Evolutionary conservation across 2,888 invertebrate genomes (phyloP), one percentile per base, ranked within the genome.

Genomic region (Uloborus plumipes): DNA sequence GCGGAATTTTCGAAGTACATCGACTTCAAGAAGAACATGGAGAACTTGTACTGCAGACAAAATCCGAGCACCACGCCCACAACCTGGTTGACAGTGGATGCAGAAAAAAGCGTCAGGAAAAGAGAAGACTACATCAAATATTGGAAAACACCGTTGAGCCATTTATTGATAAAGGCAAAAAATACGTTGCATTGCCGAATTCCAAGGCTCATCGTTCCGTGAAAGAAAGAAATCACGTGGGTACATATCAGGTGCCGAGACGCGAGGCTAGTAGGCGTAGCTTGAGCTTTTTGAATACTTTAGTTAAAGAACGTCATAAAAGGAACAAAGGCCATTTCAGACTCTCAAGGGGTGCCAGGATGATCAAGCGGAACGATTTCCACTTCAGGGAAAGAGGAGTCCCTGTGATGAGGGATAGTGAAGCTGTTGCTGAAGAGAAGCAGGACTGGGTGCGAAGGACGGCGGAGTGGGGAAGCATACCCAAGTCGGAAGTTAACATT

Each of bases 1-100:
- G 90, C 90, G 20, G 90, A 92, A n/a, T 93, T 94, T 88, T 92
- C 92, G 18, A 89, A 89, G 59, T 90, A 91, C 84, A 87, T 89
- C 86, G 89, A 89, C 89, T 79, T 82, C 20, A 69, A 75, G 15
- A 82, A 84, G 66, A 74, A 82, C n/a, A 70, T 84, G 31, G 78
- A 84, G 20, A 78, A 79, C 14, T 66, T 62, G 61, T 84, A 75
- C 53, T 84, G 84, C 50, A 74, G 61, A 26, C 75, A 75, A 26
- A 82, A 67, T 20, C 75, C 76, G 1, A 59, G 59, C 16, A 75
- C 81, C 4, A 76, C 70, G 6, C 18, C 53, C 6, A 61, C 71
- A 31, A 55, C 72, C 0, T 47, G 49, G n/a, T 2, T n/a, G 2
- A 18, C 18, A 14, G 18, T 47, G 18, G 64, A 64, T 18, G n/a